Conservation (phyloP, 2,113 vertebrate species). For the Puffinus mauretanicus region DNA sequence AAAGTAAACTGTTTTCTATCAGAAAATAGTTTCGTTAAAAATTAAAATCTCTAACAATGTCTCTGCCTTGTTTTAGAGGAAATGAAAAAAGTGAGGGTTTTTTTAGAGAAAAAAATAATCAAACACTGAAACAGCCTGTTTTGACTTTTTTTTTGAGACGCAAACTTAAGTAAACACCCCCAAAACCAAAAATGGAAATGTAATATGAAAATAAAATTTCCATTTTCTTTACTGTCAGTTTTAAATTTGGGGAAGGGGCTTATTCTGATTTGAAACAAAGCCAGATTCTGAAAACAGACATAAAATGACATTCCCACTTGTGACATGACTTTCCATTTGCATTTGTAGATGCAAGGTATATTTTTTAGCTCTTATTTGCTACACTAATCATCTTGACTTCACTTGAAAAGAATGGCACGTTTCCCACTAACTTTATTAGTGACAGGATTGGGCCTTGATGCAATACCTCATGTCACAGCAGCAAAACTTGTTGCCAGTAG, state of each 20-base stretch:
- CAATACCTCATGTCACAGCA: constrained; percentile 61
- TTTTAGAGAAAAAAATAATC: background rate
- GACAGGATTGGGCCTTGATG: constrained; percentile 48
- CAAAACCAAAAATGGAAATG: background rate
- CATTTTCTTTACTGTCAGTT: background rate
- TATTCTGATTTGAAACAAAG: background rate
- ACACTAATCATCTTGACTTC: constrained; percentile 42
- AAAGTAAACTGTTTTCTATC: background rate
- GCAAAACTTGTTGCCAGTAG: constrained; percentile 62
- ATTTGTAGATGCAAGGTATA: background rate
- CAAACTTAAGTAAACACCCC: background rate
- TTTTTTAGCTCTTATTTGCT: constrained; percentile 1
- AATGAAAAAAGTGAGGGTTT: background rate
- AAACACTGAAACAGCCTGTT: background rate
- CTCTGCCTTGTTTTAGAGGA: background rate
- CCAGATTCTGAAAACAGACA: background rate
- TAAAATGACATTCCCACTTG: background rate
- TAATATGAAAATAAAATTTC: background rate
- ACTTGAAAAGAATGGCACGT: constrained; percentile 37
- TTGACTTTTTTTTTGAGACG: background rate
- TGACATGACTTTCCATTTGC: background rate
- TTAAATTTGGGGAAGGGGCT: background rate
- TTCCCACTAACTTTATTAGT: constrained; percentile 63
- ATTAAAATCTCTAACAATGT: background rate
- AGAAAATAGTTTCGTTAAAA: background rate